Conservation (phyloP, 2,797 vertebrate genomes). For the Leptoclinus maculatus region DNA sequence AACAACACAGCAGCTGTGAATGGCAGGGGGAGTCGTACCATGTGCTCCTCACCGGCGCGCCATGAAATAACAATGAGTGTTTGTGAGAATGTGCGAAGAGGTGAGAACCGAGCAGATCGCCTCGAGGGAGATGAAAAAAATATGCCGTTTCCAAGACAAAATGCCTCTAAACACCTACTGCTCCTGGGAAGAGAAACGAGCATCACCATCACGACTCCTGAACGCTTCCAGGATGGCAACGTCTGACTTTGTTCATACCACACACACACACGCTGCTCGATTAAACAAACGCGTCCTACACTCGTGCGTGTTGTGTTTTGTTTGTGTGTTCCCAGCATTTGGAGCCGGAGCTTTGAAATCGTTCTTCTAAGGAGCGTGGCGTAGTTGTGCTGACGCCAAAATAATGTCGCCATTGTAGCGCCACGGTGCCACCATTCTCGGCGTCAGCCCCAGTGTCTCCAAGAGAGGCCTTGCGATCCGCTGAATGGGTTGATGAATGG, state of each 20-base stretch:
- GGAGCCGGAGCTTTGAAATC: constrained; percentile 26
- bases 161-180: constrained; percentile 45
- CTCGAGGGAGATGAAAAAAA: constrained; percentile 51
- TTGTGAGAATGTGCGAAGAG: constrained; percentile 26
- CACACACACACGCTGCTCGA: background rate
- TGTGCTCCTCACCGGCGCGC: constrained; percentile 2
- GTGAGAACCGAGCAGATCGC: constrained; percentile 49
- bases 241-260: constrained; percentile 12
- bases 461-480: constrained; percentile 38
- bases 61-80: constrained; percentile 36
- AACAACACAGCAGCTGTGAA: background rate
- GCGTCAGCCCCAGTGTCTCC: constrained; percentile 73
- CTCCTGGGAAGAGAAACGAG: constrained; percentile 18
- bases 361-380: constrained; percentile 30
- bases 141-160: constrained; percentile 68
- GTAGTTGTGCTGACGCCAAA: constrained; percentile 50
- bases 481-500: constrained; percentile 69
- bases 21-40: background rate
- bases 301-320: background rate
- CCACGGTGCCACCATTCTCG: constrained; percentile 54
- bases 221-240: constrained; percentile 4
- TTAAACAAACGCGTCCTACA: constrained; percentile 15
- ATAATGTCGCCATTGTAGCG: constrained; percentile 75
- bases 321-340: constrained; percentile 12
- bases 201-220: constrained; percentile 10